Base-by-base conservation (phyloP, 1,140 invertebrate species). In the Glossosoma conforme region DNA sequence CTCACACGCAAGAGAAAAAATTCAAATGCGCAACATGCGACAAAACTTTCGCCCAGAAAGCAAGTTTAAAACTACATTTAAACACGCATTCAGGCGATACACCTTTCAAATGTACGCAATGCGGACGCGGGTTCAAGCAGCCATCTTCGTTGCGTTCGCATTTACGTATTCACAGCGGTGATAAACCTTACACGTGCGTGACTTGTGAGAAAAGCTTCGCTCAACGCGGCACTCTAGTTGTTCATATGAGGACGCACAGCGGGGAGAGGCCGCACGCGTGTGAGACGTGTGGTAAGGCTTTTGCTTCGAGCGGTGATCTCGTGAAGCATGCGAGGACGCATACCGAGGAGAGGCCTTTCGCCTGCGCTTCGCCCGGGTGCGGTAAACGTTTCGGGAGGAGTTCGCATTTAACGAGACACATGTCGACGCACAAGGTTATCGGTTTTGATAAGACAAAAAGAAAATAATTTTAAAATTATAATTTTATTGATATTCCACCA, bases 321-420 rank as follows among this genome's bases (percentile, higher is more conserved):
- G 62, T 56, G 24, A 36, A 36, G 3, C 65, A 67, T 52, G 33
- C 60, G 64, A 71, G 6, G 56, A 68, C 67, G 8, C 80, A 81
- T 56, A 67, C 74, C 0, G 68, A 75, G n/a, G 69, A 77, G 41
- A 66, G 69, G 11, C 73, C 77, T 5, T 87, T 80, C 62, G 71
- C 77, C 5, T 86, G 85, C 61, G 45, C 36, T 2, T 28, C 20
- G 5, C 40, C 14, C 8, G 30, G 40, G n/a, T 58, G 56, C 32
- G 44, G 18, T 9, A 54, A 53, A 13, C 11, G 35, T 9, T 58
- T 58, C 35, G 37, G 28, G 10, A 50, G 56, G 18, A 58, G 54
- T 30, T 44, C 47, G 11, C 56, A 58, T 28, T 32, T 58, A 8
- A 58, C 50, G 35, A 13, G 56, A 17, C 56, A 58, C 17, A 46